Evolutionary conservation across 1,140 invertebrate species (phyloP).

Genomic region (Papilio dardanus): DNA sequence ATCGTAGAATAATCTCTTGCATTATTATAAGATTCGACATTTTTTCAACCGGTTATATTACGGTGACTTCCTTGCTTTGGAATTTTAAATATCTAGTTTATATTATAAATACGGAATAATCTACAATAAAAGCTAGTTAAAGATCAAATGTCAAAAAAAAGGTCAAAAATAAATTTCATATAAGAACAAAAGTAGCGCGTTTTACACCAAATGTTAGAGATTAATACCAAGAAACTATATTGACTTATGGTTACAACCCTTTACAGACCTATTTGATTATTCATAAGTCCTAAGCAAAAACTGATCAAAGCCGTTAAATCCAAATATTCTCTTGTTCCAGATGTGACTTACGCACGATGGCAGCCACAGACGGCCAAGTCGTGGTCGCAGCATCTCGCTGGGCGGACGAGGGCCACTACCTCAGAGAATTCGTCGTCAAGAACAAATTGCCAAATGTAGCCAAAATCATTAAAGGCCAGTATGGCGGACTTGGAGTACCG

Average conservation of each 20-base stretch:
- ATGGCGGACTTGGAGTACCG: slow-evolving; percentile 93
- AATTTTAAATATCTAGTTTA: slow-evolving; percentile 20
- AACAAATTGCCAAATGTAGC: slow-evolving; percentile 91
- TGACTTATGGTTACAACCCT: too few relatives aligned
- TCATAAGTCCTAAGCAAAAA: slow-evolving; percentile 27
- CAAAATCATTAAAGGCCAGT: slow-evolving; percentile 96
- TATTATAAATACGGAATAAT: not conserved
- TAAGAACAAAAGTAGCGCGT: not conserved
- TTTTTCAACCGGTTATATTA: slow-evolving; percentile 8
- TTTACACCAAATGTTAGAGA: not conserved
- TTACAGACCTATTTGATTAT: too few relatives aligned
- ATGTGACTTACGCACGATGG: slow-evolving; percentile 84
- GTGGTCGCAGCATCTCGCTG: slow-evolving; percentile 92
- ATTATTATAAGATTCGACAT: slow-evolving; percentile 8
- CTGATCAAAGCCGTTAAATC: slow-evolving; percentile 8
- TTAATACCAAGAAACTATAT: not conserved
- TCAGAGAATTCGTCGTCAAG: slow-evolving; percentile 91
- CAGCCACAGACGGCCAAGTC: slow-evolving; percentile 92
- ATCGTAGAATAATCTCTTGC: not conserved
- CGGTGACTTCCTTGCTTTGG: slow-evolving; percentile 10
- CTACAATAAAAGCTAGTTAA: not conserved
- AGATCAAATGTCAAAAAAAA: not conserved
- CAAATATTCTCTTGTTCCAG: slow-evolving; percentile 56
- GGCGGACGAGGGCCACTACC: slow-evolving; percentile 90
- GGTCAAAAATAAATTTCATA: not conserved